A percentile compares a stretch with the other conserved stretches of the same genome.
Evolutionary conservation across 92 coral and sea anemone genomes (phyloP).

Genomic region (Porites rus): DNA sequence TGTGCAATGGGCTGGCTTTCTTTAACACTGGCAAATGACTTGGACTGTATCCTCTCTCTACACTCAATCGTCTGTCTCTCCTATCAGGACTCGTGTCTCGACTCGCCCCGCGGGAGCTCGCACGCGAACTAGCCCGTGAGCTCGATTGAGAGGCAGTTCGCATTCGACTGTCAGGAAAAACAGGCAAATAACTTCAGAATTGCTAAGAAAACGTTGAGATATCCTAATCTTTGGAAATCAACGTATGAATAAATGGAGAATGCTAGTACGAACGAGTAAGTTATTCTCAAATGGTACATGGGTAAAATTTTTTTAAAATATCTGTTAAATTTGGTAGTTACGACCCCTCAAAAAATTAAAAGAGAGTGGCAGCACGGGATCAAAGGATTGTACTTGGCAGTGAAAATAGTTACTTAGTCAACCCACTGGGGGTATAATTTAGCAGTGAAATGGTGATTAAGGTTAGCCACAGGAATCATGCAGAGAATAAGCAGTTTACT

Average conservation of each 20-base stretch:
- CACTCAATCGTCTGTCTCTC: conserved; percentile 72
- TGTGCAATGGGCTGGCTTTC: conserved; percentile 70
- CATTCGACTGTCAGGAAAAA: conserved; percentile 52
- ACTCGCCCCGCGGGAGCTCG: conserved; percentile 89
- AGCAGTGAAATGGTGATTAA: background rate
- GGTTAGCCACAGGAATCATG: background rate
- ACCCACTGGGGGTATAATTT: background rate
- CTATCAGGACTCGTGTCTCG: conserved; percentile 96
- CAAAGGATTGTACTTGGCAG: background rate
- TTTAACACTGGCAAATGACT: conserved; percentile 83
- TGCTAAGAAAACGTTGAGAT: background rate
- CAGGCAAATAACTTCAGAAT: background rate
- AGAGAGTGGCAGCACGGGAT: no score
- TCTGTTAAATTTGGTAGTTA: no score
- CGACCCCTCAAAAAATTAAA: no score
- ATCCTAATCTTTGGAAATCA: background rate
- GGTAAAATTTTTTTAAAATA: no score
- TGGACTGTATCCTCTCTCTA: conserved; percentile 76
- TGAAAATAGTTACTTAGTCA: background rate
- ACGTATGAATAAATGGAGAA: background rate
- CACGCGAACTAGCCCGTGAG: conserved; percentile 95
- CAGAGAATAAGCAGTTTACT: conserved; percentile 23
- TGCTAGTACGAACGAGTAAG: background rate
- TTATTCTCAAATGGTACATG: background rate
- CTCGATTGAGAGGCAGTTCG: conserved; percentile 86